Evolutionary conservation across 2,797 vertebrate species (phyloP).

Genomic region (Valencia hispanica): DNA sequence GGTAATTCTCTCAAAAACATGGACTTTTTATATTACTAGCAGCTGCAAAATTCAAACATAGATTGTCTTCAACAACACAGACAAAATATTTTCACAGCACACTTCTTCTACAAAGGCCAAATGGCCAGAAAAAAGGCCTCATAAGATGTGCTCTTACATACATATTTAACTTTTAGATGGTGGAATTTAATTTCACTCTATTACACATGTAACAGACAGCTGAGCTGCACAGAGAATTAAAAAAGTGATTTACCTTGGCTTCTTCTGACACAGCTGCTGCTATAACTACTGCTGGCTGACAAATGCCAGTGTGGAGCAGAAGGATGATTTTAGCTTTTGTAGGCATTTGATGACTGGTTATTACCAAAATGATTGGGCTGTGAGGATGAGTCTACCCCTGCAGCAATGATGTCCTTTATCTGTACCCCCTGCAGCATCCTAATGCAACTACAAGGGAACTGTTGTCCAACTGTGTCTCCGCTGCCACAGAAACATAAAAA

Average conservation of each 20-base stretch:
- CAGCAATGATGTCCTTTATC: constrained; percentile 1
- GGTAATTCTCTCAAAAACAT: not conserved
- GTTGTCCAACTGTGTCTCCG: not conserved
- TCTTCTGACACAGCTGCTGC: constrained; percentile 5
- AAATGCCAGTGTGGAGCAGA: not conserved
- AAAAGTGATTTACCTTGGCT: not conserved
- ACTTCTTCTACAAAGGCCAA: not conserved
- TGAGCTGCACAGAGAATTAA: not conserved
- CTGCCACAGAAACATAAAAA: not conserved
- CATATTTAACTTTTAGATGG: not conserved
- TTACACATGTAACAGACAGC: not conserved
- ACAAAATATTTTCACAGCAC: not conserved
- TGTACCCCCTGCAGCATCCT: constrained; percentile 10
- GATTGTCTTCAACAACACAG: not conserved
- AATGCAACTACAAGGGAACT: constrained; percentile 1
- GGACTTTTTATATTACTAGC: not conserved
- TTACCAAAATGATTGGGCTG: constrained; percentile 10
- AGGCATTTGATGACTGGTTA: constrained; percentile 6
- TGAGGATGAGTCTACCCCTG: not conserved
- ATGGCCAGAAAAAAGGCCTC: not conserved
- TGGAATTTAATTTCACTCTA: not conserved
- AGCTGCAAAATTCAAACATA: not conserved
- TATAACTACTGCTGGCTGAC: not conserved
- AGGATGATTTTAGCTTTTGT: constrained; percentile 14
- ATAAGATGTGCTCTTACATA: not conserved